Evolutionary conservation across 92 coral and sea anemone genomes (phyloP), one percentile per base, ranked within the genome.

Genomic region (Chrysogorgia sp.): DNA sequence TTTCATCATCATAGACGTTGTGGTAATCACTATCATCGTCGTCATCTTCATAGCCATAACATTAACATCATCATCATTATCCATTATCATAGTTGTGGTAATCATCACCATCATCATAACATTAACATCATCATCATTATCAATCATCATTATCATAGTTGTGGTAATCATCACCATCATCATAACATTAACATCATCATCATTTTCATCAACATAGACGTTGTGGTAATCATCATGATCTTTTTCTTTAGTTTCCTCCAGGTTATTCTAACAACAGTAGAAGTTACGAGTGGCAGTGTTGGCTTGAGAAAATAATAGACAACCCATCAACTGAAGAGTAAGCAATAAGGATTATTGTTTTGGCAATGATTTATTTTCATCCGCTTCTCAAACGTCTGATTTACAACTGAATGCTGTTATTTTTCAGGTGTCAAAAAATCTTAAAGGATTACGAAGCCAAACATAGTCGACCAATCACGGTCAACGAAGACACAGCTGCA

Each of bases 281-380:
- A 53, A 96, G 94, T 64, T 85, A 75, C 58, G 96, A 91, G 53
- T 96, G 98, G 99, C 89, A 92, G 80, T 59, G 62, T 33, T 96
- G 99, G 97, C 85, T 89, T 48, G 81, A 89, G 71, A 67, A 81
- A 22, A 32, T 96, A 17, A 84, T 87, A 59, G 88, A 89, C 19
- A 90, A 85, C 61, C 83, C 97, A 17, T 87, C 99, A 20, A 92
- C 97, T 29, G 86, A 84, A 64, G 84, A 81, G 98, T 94, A 83
- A 58, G 90, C 41, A 40, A 24, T 24, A 55, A 74, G 13, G 29
- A 65, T 22, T 17, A 17, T 52, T 26, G 2, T 35, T 59, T 0
- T 53, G 40, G 53, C 40, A 26, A 7, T 12, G 20, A 40, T 10
- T 20, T 41, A 12, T 7, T 45, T 77, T 50, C 14, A 30, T 26